Evolutionary conservation across 2,888 invertebrate species (phyloP), one percentile per base, ranked within the genome.

Genomic region (Campopleginae sp.): DNA sequence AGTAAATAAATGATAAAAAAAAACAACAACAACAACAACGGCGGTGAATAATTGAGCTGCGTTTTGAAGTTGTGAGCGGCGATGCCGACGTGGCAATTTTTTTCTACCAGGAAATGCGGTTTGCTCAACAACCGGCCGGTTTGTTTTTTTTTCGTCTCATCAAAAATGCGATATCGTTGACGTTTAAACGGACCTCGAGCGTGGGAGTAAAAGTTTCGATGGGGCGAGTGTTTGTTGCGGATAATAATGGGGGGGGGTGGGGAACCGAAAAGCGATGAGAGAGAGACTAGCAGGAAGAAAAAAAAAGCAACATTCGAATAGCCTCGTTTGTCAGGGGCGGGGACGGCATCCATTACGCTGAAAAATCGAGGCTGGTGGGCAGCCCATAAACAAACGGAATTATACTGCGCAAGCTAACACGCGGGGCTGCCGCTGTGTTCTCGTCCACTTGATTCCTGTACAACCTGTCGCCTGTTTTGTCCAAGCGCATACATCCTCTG

Each of bases 311-410:
- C 82, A 82, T 66, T 78, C 74, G 68, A 84, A 86, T 84, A 80
- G 84, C 74, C 84, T 84, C 85, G 87, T 87, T 93, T 92, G 91
- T 93, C 80, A 92, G 92, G 90, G 89, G 88, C 87, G 89, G 89
- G 89, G 88, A 89, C 88, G 90, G 89, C 91, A 89, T 91, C 92
- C 91, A 92, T 92, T 92, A 92, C 89, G 91, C 87, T 91, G 92
- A 92, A 92, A 92, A 93, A 93, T 92, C 91, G 92, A 91, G 91
- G 74, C 80, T 89, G 89, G 89, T 90, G 88, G 88, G 87, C 87
- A 87, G 89, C 89, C 90, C 91, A 92, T 93, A 92, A 93, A 92
- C 92, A 92, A 93, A 92, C 92, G 90, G 91, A 92, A 93, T 92
- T 93, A 93, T 92, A 91, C 90, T 27, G 88, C 87, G 87, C 71